A percentile compares a stretch with the other conserved stretches of the same genome.
Evolutionary conservation across 2,113 vertebrate species (phyloP).

Genomic region (Prinia subflava): DNA sequence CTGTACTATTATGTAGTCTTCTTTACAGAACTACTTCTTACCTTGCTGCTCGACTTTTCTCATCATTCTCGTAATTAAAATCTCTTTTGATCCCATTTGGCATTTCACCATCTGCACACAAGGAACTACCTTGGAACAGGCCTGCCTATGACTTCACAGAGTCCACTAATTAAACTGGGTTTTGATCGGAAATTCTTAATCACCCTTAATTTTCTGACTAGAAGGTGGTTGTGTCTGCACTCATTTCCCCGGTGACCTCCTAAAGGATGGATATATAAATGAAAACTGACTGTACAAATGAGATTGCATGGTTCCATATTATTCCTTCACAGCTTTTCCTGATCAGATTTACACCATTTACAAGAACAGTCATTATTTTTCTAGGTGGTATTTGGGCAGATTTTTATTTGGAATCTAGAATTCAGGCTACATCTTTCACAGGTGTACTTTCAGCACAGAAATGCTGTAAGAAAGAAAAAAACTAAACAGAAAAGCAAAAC

Average conservation of each 20-base stretch:
- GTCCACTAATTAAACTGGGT: conserved; percentile 39
- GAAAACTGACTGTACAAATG: conserved; percentile 24
- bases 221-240: neutral
- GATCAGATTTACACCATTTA: neutral
- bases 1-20: neutral
- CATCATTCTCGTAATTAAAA: conserved; percentile 26
- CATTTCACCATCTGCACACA: conserved; percentile 17
- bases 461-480: neutral
- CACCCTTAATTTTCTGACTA: conserved; percentile 32
- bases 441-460: neutral
- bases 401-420: neutral
- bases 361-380: neutral
- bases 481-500: neutral
- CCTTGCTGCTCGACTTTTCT: neutral
- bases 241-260: conserved; percentile 8
- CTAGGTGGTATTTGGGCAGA: neutral
- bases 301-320: conserved; percentile 9
- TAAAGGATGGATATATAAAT: conserved; percentile 38
- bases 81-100: conserved; percentile 18
- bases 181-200: conserved; percentile 13
- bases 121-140: conserved; percentile 4
- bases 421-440: neutral
- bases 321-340: neutral
- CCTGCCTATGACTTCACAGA: conserved; percentile 3
- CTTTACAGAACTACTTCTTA: neutral